Evolutionary conservation across 2,888 invertebrate species (phyloP), one percentile per base, ranked within the genome.

Genomic region (Cerastis leucographa): DNA sequence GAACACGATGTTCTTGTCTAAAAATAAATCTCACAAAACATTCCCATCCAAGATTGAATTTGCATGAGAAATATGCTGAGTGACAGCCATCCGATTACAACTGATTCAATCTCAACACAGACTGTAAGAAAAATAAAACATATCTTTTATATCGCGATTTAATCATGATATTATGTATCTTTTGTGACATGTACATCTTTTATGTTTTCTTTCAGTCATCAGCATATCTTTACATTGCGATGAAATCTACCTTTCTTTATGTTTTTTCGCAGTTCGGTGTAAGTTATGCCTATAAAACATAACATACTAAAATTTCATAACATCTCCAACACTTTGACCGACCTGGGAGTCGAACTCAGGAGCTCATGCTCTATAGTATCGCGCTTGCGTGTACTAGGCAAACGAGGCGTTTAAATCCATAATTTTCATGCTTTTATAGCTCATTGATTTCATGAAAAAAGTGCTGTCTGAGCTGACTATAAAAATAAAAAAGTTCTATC

Each of bases 51-150:
- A 49, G 73, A 80, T 78, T 65, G n/a, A 78, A 78, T 80, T 80
- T 78, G 5, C 42, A 65, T 80, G 56, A 65, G 44, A 80, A 49
- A 80, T 80, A 49, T 56, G 17, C 42, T 25, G 64, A 73, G 49
- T 80, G 73, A 49, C 78, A 73, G 46, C 17, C 35, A 49, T 65
- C 29, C 7, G 64, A 56, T 64, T 49, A 35, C 17, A 25, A 80
- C 6, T 72, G 40, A 64, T 71, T 54, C 25, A 19, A 14, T 64
- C 46, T 54, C 17, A n/a, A 42, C 46, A 25, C 54, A 46, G 8
- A 46, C 54, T 54, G 8, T 46, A 29, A 29, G 25, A 72, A 71
- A 72, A 61, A 29, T 29, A 51, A 64, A 79, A 44, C 17, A 35
- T 51, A n/a, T 40, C 1, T 70, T 79, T 79, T 54, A 71, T 8